phyloP scores from a whole-genome alignment of 2,888 invertebrate genomes.

The Acrocyrtus sp. region DNA sequence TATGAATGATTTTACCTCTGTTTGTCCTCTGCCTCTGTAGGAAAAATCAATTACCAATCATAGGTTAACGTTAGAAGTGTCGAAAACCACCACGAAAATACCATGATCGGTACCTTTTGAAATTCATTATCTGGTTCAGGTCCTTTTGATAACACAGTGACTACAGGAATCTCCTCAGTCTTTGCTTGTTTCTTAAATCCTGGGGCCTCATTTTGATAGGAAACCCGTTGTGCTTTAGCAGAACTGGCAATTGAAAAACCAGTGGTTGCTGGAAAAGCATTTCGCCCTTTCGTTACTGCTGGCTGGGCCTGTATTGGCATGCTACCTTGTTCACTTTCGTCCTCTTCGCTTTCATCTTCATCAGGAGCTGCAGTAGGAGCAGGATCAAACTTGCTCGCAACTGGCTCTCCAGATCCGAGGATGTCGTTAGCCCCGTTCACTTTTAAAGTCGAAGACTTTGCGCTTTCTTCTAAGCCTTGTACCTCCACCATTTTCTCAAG shows the following conservation, averaged over 20 bases:
- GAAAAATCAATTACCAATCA: neutral
- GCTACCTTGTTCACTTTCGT: conserved; percentile 10
- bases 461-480: no score
- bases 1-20: conserved; percentile 51
- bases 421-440: neutral
- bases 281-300: neutral
- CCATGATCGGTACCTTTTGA: conserved; percentile 1
- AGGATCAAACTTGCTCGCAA: neutral
- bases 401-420: conserved; percentile 32
- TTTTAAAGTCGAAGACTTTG: no score
- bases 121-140: conserved; percentile 7
- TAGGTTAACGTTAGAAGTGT: no score
- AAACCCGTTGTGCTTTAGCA: no score
- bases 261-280: conserved; percentile 28
- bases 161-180: neutral
- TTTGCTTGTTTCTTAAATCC: no score
- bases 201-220: no score
- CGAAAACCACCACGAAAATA: neutral
- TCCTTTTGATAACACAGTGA: neutral
- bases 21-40: conserved; percentile 1
- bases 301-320: neutral
- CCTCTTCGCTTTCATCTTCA: conserved; percentile 13
- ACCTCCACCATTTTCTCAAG: conserved; percentile 39
- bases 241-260: conserved; percentile 24
- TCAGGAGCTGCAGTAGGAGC: no score